Base-by-base conservation (phyloP, 2,888 invertebrate genomes). In the Zygothrica quintamaculata region DNA sequence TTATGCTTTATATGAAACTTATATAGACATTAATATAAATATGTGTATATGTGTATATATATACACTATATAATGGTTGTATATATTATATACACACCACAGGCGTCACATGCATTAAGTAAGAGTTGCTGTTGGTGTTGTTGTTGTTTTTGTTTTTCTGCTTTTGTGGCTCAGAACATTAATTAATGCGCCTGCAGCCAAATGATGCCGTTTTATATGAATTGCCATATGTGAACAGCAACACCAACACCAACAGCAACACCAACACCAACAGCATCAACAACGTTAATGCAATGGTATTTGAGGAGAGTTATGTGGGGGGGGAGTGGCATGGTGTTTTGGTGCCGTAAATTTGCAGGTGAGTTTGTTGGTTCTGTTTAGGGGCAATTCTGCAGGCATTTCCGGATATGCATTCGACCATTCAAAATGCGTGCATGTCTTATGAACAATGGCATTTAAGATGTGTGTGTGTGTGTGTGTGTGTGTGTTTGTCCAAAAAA, bases 121-220 rank as follows among this genome's bases (percentile, higher is more conserved):
- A 53, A 33, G 26, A 26, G 9, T 65, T 52, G 16, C 43, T 70
- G 33, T 58, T 69, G 52, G 56, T 69, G 58, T 44, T 64, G 69
- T 58, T 60, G 60, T 65, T 57, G 40, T 51, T 58, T 47, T 15
- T 53, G 64, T 66, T 50, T 48, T 66, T 56, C 36, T 73, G 66
- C 60, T 61, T 65, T 51, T 58, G 72, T 50, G 69, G 65, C 67
- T 69, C 56, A 77, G 67, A 82, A 84, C 84, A 79, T 81, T 81
- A 81, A 81, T 81, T 81, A 81, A 84, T 81, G 77, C 62, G 79
- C 84, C 81, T 74, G 84, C 81, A 84, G 81, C 77, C 65, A 74
- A 84, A 74, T 77, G 79, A 80, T 78, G 80, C 70, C 74, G 75
- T 80, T 84, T 80, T 70, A 59, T 62, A 55, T 58, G 55, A 43